These are phyloP conservation scores for Fundulus diaphanus DNA, from an alignment of 2,797 vertebrate genomes.

Conservation along the genomic window DNA sequence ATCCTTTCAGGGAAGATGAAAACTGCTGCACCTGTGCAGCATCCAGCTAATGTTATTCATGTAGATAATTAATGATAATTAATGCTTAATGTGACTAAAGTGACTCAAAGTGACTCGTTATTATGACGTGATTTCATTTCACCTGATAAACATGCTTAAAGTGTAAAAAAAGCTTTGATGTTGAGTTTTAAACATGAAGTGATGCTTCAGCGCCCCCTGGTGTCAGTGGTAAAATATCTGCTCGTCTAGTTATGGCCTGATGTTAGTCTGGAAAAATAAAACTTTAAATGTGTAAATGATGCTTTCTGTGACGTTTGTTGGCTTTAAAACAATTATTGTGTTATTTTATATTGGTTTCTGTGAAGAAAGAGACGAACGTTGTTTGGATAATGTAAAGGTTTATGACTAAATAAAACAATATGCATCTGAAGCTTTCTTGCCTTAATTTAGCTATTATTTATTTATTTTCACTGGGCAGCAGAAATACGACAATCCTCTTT, in stretches of 20 bases:
- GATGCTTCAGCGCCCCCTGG: constrained; percentile 9
- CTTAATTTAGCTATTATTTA: not conserved
- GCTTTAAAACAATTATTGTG: not conserved
- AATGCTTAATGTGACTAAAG: not conserved
- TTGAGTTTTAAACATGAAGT: not conserved
- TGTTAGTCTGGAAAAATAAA: not conserved
- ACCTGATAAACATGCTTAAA: not conserved
- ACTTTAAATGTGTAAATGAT: constrained; percentile 3
- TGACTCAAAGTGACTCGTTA: not conserved
- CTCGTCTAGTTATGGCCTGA: not conserved
- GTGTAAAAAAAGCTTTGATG: not conserved
- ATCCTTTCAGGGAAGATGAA: not conserved
- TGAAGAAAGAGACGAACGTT: not conserved
- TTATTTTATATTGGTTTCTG: not conserved
- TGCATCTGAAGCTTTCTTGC: not conserved
- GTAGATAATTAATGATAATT: not conserved
- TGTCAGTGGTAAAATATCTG: constrained; percentile 3
- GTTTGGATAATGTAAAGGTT: not conserved
- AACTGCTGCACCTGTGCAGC: not conserved
- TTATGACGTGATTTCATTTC: not conserved
- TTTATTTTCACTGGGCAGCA: not conserved
- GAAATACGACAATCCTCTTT: not conserved
- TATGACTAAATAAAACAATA: not conserved
- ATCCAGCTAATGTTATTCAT: not conserved
- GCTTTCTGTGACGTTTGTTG: not conserved